Evolutionary conservation across 2,888 invertebrate species (phyloP).

Genomic region (Pristionchus japonicus): DNA sequence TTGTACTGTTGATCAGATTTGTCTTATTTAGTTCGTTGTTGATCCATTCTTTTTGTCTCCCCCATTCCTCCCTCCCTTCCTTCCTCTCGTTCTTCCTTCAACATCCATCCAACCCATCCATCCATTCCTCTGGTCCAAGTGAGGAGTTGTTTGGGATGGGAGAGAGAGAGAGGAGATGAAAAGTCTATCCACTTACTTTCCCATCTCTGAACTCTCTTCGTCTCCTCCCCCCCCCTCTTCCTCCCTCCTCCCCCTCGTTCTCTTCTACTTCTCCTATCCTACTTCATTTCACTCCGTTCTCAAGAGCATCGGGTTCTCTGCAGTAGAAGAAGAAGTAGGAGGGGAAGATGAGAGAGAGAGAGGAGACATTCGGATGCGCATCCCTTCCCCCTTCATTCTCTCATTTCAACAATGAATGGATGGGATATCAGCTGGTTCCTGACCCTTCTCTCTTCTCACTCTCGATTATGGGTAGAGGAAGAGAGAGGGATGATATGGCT

Average conservation of each 20-base stretch:
- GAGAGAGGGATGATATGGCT: not conserved
- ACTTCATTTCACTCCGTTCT: constrained; percentile 20
- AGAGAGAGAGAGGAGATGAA: not conserved
- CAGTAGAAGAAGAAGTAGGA: not conserved
- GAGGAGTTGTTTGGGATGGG: constrained; percentile 8
- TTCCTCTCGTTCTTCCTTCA: no score
- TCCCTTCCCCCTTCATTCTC: no score
- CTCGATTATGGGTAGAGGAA: not conserved
- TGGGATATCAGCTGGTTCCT: not conserved
- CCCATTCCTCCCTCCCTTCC: not conserved
- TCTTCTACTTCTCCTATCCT: not conserved
- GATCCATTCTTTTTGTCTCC: not conserved
- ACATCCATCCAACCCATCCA: constrained; percentile 4
- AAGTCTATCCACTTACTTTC: not conserved
- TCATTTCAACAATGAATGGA: not conserved
- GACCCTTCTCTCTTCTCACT: constrained; percentile 12
- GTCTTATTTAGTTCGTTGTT: not conserved
- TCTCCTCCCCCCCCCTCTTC: not conserved
- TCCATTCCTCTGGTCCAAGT: not conserved
- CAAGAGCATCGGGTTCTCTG: constrained; percentile 9
- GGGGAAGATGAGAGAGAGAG: not conserved
- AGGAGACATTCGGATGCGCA: not conserved
- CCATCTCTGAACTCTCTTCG: constrained; percentile 28
- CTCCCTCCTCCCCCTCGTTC: not conserved
- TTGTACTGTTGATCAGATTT: not conserved